A percentile compares a stretch with the other conserved stretches of the same genome.
Conservation (phyloP, 2,888 invertebrate genomes). For the Trissonchulus latispiculum region DNA sequence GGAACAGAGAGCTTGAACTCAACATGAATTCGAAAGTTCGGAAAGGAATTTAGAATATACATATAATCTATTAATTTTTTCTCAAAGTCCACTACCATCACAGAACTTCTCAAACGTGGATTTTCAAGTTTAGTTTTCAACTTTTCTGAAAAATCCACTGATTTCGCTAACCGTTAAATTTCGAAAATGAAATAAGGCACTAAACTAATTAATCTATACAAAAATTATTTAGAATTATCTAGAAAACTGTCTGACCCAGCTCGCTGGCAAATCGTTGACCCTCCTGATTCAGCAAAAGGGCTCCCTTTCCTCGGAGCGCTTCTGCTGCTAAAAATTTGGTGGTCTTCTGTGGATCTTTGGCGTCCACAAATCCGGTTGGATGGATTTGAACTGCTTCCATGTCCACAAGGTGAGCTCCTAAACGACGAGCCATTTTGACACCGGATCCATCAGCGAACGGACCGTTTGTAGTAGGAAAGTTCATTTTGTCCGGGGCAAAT, state of each 20-base stretch:
- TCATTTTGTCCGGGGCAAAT: constrained; percentile 32
- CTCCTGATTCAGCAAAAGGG: constrained; percentile 32
- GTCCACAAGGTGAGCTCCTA: constrained; percentile 39
- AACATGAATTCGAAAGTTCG: too few relatives aligned
- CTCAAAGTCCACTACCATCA: too few relatives aligned
- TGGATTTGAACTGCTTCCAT: constrained; percentile 33
- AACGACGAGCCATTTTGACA: constrained; percentile 38
- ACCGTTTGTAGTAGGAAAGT: constrained; percentile 42
- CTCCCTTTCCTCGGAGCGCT: constrained; percentile 39
- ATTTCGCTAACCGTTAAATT: too few relatives aligned
- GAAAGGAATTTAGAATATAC: too few relatives aligned
- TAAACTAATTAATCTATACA: too few relatives aligned
- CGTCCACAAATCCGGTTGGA: constrained; percentile 37
- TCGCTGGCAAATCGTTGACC: constrained; percentile 41
- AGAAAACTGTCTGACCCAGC: constrained; percentile 25
- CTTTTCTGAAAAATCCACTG: too few relatives aligned
- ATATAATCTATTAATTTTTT: too few relatives aligned
- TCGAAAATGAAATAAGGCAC: too few relatives aligned
- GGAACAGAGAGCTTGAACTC: too few relatives aligned
- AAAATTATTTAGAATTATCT: too few relatives aligned
- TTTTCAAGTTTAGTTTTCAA: too few relatives aligned
- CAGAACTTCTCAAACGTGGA: too few relatives aligned
- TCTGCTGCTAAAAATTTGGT: constrained; percentile 44
- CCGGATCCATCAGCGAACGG: constrained; percentile 35
- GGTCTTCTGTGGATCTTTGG: constrained; percentile 34